Conservation (phyloP, 2,113 vertebrate species). For the Tenrec ecaudatus region DNA sequence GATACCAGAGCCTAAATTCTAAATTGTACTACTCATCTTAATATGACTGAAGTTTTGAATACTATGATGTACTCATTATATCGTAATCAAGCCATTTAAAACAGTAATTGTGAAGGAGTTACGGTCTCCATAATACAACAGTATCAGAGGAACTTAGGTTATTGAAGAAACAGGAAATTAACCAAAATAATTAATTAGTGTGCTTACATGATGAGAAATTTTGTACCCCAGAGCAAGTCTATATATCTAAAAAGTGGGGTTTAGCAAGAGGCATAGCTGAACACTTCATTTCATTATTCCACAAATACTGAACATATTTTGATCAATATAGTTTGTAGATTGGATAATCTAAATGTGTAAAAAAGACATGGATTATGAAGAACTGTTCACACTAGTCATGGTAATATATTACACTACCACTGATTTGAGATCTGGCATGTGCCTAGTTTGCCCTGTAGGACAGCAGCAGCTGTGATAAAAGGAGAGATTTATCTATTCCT, state of each 20-base stretch:
- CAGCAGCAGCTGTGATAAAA: not conserved
- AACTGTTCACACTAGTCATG: not conserved
- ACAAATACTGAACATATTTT: too few relatives aligned
- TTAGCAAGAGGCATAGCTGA: too few relatives aligned
- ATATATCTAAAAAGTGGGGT: too few relatives aligned
- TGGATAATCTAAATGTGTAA: not conserved
- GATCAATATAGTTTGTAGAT: not conserved
- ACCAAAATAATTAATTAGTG: constrained; percentile 3
- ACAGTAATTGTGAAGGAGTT: not conserved
- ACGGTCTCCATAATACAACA: not conserved
- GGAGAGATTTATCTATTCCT: not conserved
- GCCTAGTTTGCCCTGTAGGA: not conserved
- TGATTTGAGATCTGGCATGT: not conserved
- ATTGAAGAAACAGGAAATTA: not conserved
- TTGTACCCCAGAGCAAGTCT: not conserved
- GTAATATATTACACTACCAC: not conserved
- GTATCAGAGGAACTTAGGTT: not conserved
- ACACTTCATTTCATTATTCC: too few relatives aligned
- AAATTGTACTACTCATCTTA: too few relatives aligned
- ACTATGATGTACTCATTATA: too few relatives aligned
- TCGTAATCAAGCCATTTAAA: too few relatives aligned
- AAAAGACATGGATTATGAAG: constrained; percentile 19
- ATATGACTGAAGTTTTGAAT: too few relatives aligned
- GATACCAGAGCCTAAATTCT: too few relatives aligned
- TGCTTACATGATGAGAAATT: not conserved